phyloP scores from a whole-genome alignment of 2,888 invertebrate genomes.

The Anagyrus pseudococci region DNA sequence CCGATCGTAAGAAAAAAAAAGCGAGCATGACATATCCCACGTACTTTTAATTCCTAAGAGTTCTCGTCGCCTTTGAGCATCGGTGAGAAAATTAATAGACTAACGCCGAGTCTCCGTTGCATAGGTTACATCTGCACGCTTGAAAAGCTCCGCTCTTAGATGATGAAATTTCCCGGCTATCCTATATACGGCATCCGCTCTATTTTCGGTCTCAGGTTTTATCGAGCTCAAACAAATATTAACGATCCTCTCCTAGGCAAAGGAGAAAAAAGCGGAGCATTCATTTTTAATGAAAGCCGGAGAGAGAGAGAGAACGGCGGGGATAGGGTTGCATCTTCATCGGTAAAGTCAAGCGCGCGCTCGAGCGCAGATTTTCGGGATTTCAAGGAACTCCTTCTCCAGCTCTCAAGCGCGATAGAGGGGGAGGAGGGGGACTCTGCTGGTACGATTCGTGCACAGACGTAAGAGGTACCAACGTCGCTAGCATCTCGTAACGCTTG shows the following conservation, averaged over 20 bases:
- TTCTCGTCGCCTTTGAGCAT: too few relatives aligned
- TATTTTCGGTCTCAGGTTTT: not conserved
- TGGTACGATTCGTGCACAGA: not conserved
- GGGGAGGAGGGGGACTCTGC: not conserved
- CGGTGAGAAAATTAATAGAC: too few relatives aligned
- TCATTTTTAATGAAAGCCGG: not conserved
- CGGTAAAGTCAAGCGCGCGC: too few relatives aligned
- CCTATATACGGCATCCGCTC: too few relatives aligned
- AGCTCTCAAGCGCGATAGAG: constrained; percentile 2
- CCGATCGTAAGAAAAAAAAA: too few relatives aligned
- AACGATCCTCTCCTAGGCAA: not conserved
- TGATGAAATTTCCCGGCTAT: too few relatives aligned
- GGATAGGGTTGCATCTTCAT: too few relatives aligned
- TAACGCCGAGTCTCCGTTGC: too few relatives aligned
- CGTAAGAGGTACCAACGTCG: not conserved
- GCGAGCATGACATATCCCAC: too few relatives aligned
- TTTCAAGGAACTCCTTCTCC: constrained; percentile 15
- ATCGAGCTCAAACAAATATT: not conserved
- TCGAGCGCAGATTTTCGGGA: constrained; percentile 21
- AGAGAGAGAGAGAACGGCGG: not conserved
- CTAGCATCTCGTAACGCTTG: not conserved
- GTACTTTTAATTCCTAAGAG: too few relatives aligned
- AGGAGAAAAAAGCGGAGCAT: constrained; percentile 1
- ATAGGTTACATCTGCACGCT: too few relatives aligned
- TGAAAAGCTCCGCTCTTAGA: too few relatives aligned